These are phyloP conservation scores for Ascaphus truei DNA, from an alignment of 2,113 vertebrate species.

Conservation along the genomic window DNA sequence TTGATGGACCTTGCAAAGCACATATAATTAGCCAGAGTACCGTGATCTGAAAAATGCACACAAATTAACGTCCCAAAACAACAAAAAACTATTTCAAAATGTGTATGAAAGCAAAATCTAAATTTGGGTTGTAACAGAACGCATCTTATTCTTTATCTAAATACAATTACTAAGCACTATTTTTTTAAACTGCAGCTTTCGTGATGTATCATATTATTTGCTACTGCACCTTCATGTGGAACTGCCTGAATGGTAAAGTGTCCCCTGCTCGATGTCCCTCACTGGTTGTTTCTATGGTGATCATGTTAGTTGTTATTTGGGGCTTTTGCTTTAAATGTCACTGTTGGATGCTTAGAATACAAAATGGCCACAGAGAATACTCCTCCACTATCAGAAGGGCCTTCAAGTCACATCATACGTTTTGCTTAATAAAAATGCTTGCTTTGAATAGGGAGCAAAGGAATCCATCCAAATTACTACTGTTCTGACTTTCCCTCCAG, in stretches of 20 bases:
- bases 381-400: slow-evolving; percentile 21
- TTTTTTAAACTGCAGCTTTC: too few species aligned
- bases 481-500: slow-evolving; percentile 31
- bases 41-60: too few species aligned
- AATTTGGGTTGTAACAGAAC: too few species aligned
- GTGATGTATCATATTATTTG: too few species aligned
- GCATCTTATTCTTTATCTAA: too few species aligned
- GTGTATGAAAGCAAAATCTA: too few species aligned
- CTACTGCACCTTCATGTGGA: too few species aligned
- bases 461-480: slow-evolving; percentile 32
- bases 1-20: too few species aligned
- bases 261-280: not conserved
- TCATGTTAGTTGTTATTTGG: slow-evolving; percentile 8
- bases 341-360: slow-evolving; percentile 31
- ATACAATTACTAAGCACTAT: too few species aligned
- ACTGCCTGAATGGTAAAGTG: not conserved
- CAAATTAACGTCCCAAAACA: too few species aligned
- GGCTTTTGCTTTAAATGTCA: slow-evolving; percentile 34
- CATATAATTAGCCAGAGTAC: too few species aligned
- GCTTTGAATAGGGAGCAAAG: slow-evolving; percentile 17
- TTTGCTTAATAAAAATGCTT: slow-evolving; percentile 35
- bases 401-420: slow-evolving; percentile 27
- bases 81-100: too few species aligned
- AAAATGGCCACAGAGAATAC: slow-evolving; percentile 38
- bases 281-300: slow-evolving; percentile 31